These are phyloP conservation scores for Lasiurus borealis DNA, from an alignment of 2,113 vertebrate species.

Conservation along the genomic window DNA sequence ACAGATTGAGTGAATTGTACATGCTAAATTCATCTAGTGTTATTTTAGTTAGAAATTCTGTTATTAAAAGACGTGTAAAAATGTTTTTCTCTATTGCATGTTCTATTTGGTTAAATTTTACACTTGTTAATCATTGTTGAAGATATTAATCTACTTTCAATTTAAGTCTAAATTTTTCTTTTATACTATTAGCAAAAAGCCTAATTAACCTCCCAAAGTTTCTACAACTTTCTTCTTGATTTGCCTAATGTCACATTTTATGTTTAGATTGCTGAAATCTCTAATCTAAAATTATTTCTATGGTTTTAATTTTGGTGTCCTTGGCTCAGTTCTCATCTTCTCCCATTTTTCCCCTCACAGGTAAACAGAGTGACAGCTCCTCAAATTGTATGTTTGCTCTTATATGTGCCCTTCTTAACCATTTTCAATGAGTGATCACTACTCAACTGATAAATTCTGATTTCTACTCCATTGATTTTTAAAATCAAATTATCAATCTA, in stretches of 20 bases:
- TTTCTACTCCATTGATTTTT: background rate
- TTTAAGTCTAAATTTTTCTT: conserved; percentile 3
- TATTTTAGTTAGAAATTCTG: conserved; percentile 26
- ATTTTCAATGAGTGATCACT: background rate
- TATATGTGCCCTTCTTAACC: background rate
- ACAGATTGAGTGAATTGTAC: background rate
- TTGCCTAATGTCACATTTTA: background rate
- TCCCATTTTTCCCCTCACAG: background rate
- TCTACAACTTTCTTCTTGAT: background rate
- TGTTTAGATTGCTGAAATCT: background rate
- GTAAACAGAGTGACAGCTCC: background rate
- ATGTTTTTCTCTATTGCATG: background rate
- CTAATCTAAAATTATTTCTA: background rate
- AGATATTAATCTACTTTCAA: conserved; percentile 21
- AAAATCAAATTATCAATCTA: background rate
- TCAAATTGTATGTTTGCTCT: background rate
- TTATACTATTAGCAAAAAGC: conserved; percentile 10
- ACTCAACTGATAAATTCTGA: background rate
- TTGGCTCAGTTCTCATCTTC: background rate
- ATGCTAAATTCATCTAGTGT: background rate
- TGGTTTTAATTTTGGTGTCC: background rate
- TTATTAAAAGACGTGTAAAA: conserved; percentile 42
- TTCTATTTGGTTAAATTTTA: conserved; percentile 40
- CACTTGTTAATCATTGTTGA: conserved; percentile 27
- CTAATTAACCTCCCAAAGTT: background rate